Evolutionary conservation across 1,140 invertebrate genomes (phyloP).

Genomic region (Trichoplusia ni): DNA sequence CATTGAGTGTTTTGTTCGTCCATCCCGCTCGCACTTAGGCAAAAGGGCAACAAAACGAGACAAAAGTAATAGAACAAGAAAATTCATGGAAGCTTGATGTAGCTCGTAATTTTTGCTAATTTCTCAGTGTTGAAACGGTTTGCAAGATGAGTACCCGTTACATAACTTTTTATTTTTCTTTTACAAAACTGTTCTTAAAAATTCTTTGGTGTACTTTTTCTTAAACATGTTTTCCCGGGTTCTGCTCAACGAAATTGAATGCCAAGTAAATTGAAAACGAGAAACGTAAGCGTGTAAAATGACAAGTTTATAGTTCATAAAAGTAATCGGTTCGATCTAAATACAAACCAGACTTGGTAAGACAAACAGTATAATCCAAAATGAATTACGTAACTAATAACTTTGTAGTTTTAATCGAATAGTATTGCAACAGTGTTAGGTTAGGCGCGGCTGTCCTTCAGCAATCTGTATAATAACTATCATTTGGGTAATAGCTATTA

Average conservation of each 20-base stretch:
- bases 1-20: constrained; percentile 21
- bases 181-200: not conserved
- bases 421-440: constrained; percentile 25
- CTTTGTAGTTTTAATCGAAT: constrained; percentile 13
- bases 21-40: not conserved
- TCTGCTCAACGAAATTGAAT: not conserved
- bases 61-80: constrained; percentile 13
- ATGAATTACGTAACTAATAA: constrained; percentile 13
- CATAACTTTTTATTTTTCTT: constrained; percentile 8
- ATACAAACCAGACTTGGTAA: not conserved
- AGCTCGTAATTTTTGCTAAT: constrained; percentile 27
- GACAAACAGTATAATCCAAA: not conserved
- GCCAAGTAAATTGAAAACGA: not conserved
- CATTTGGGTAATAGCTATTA: constrained; percentile 60
- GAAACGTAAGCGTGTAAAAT: not conserved
- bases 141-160: not conserved
- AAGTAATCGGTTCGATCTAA: not conserved
- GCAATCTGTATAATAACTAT: constrained; percentile 51
- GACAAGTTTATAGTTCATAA: not conserved
- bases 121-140: constrained; percentile 14
- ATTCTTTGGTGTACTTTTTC: too few relatives aligned
- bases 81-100: constrained; percentile 27
- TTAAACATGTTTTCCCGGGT: too few relatives aligned
- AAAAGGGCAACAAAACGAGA: not conserved
- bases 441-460: constrained; percentile 38